Conservation (phyloP, 2,113 vertebrate species). For the Corvus cornix region DNA sequence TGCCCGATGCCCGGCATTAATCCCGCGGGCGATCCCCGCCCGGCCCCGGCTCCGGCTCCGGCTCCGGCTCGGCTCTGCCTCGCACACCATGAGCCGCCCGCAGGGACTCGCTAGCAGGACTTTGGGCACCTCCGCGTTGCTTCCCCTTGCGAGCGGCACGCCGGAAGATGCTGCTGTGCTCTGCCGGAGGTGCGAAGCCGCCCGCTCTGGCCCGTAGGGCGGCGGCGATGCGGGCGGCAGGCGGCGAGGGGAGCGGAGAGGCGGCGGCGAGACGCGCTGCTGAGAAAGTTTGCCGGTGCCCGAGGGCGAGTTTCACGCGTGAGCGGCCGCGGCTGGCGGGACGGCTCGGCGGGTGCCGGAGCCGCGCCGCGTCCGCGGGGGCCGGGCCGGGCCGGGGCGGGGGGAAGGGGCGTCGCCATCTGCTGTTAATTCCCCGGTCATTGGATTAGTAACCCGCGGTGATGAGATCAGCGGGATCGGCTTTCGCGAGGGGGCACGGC, state of each 20-base stretch:
- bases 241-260: background rate
- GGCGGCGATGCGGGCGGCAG: background rate
- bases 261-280: background rate
- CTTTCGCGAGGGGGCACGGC: slow-evolving; percentile 75
- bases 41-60: background rate
- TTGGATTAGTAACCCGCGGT: slow-evolving; percentile 78
- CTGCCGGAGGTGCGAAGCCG: background rate
- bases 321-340: background rate
- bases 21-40: accelerated
- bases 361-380: background rate
- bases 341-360: background rate
- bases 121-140: accelerated
- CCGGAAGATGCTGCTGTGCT: background rate
- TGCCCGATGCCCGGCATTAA: background rate
- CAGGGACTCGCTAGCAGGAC: accelerated
- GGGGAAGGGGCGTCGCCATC: slow-evolving; percentile 76
- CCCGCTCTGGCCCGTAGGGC: background rate
- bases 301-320: background rate
- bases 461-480: slow-evolving; percentile 83
- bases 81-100: background rate
- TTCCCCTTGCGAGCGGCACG: background rate
- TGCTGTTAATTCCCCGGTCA: slow-evolving; percentile 77
- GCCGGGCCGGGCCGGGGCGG: slow-evolving; percentile 25
- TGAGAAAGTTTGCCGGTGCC: background rate
- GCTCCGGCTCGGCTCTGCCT: background rate